These are phyloP conservation scores for Micronycteris hirsuta DNA, from an alignment of 2,113 vertebrate species.

Conservation along the genomic window DNA sequence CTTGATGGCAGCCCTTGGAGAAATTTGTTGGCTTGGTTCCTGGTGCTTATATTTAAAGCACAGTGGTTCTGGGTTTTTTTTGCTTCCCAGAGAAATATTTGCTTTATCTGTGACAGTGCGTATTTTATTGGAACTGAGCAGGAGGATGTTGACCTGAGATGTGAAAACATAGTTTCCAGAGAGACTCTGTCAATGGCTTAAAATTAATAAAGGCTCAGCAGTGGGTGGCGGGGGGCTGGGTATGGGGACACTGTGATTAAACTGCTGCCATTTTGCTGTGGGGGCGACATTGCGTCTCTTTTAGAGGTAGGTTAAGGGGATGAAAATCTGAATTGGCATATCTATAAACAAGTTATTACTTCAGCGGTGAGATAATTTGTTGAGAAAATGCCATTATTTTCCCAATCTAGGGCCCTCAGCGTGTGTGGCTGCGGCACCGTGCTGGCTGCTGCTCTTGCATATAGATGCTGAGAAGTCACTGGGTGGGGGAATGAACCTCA, in stretches of 20 bases:
- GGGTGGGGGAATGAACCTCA: neutral
- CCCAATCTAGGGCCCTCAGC: neutral
- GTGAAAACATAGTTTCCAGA: conserved; percentile 18
- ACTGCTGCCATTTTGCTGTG: neutral
- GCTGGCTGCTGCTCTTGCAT: neutral
- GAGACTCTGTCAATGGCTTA: conserved; percentile 16
- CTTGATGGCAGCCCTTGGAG: neutral
- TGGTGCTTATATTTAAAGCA: neutral
- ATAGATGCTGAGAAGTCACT: neutral
- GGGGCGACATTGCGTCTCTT: neutral
- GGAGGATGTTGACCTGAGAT: conserved; percentile 20
- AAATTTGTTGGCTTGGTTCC: neutral
- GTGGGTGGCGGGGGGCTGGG: neutral
- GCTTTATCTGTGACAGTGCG: conserved; percentile 6
- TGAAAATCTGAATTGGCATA: conserved; percentile 56
- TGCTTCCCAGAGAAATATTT: conserved; percentile 17
- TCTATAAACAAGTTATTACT: conserved; percentile 66
- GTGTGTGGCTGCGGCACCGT: neutral
- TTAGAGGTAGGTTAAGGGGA: conserved; percentile 35
- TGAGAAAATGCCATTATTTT: conserved; percentile 65
- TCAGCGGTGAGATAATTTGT: conserved; percentile 12
- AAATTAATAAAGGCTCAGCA: conserved; percentile 9
- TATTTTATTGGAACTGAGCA: conserved; percentile 16
- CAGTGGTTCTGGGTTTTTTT: neutral
- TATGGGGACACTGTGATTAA: neutral